phyloP scores from a whole-genome alignment of 2,888 invertebrate species.

The Calliopum simillimum region DNA sequence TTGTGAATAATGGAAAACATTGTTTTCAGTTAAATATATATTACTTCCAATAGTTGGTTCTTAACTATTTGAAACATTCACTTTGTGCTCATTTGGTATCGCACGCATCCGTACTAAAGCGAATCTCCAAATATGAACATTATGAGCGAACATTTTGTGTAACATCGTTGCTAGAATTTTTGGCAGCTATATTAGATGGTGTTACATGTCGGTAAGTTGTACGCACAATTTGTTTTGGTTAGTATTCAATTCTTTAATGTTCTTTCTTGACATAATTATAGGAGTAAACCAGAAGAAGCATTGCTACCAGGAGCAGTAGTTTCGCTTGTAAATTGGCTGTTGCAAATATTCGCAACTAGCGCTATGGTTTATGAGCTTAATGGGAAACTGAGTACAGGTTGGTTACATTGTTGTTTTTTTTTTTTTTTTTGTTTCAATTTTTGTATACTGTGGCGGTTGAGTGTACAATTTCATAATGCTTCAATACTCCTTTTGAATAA shows the following conservation, averaged over 20 bases:
- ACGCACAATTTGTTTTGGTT: neutral
- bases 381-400: conserved; percentile 52
- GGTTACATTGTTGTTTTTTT: neutral
- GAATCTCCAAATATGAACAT: conserved; percentile 90
- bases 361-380: conserved; percentile 60
- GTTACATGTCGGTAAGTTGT: conserved; percentile 68
- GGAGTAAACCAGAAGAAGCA: conserved; percentile 89
- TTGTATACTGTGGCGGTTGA: too few relatives aligned
- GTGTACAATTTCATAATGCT: too few relatives aligned
- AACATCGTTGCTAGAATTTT: conserved; percentile 84
- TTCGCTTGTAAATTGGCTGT: conserved; percentile 83
- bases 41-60: conserved; percentile 75
- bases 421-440: neutral
- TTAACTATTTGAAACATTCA: conserved; percentile 93
- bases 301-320: conserved; percentile 86
- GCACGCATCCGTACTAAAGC: conserved; percentile 87
- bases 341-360: conserved; percentile 75
- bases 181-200: conserved; percentile 77
- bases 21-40: neutral
- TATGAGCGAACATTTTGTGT: conserved; percentile 90
- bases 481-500: too few relatives aligned
- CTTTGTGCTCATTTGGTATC: conserved; percentile 91
- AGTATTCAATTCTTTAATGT: conserved; percentile 7
- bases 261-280: conserved; percentile 55
- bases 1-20: conserved; percentile 2